Evolutionary conservation across 2,888 invertebrate genomes (phyloP).

Genomic region (Sipha maydis): DNA sequence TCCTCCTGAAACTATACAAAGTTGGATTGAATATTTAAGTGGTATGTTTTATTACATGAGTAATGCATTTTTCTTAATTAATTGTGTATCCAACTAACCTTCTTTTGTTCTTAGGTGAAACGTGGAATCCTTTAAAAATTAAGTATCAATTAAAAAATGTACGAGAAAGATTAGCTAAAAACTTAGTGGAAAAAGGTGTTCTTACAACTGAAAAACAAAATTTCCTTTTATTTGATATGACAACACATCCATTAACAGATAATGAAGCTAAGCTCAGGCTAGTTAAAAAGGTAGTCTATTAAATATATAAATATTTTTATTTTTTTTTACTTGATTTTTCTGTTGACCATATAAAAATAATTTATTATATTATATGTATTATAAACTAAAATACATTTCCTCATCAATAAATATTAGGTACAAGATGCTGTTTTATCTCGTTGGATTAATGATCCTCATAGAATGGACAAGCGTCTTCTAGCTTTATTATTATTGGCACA

Average conservation of each 20-base stretch:
- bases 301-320: conserved; percentile 1
- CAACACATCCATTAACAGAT: conserved; percentile 98
- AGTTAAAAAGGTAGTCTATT: conserved; percentile 84
- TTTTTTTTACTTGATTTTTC: neutral
- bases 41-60: conserved; percentile 73
- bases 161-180: conserved; percentile 97
- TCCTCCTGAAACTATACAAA: conserved; percentile 96
- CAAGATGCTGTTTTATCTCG: conserved; percentile 96
- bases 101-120: conserved; percentile 79
- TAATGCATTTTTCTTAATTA: neutral
- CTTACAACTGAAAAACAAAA: conserved; percentile 99
- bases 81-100: neutral
- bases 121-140: conserved; percentile 99
- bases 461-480: conserved; percentile 95
- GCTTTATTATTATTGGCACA: conserved; percentile 95
- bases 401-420: conserved; percentile 72
- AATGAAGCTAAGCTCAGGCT: conserved; percentile 93
- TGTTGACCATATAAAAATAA: neutral
- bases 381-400: neutral
- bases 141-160: conserved; percentile 99
- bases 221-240: conserved; percentile 99
- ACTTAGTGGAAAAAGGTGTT: conserved; percentile 98
- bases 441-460: conserved; percentile 97
- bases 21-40: conserved; percentile 99
- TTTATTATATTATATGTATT: neutral